Evolutionary conservation across 2,888 invertebrate genomes (phyloP), one percentile per base, ranked within the genome.

Genomic region (Cremastinae sp.): DNA sequence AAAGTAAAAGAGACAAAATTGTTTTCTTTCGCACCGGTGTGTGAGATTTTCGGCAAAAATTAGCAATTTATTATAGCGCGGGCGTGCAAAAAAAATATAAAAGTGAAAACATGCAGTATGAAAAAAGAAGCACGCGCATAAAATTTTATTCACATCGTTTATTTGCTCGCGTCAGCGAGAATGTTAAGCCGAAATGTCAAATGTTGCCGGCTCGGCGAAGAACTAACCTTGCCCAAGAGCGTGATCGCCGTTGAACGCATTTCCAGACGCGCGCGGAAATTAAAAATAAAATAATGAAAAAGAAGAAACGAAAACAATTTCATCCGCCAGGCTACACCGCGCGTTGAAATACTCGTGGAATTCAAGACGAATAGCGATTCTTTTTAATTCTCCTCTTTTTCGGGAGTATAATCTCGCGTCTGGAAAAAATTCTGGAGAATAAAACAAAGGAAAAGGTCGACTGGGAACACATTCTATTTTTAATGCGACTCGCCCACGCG

Each of bases 141-240:
- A n/a, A n/a, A n/a, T n/a, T n/a, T n/a, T n/a, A n/a, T n/a, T n/a
- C n/a, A n/a, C n/a, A n/a, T n/a, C n/a, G n/a, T n/a, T n/a, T n/a
- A n/a, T n/a, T n/a, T n/a, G n/a, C n/a, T 41, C 56, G 56, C 7
- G 54, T 9, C 36, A 5, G 28, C 28, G 28, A 28, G 28, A 28
- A 28, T 5, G 28, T 28, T 5, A 28, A 2, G 28, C 2, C 28
- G 28, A 28, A 28, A 28, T 28, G 34, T 41, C 34, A 16, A 34
- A 16, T 14, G 18, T 58, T 47, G 12, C 10, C 20, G 10, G 34
- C 53, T 61, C 34, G 34, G 43, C 51, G 58, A 51, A 58, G 64
- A 72, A 65, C 65, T 73, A 73, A 65, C 72, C 65, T 73, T 53
- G 53, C 72, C 18, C 59, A 73, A 72, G 64, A 28, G 2, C 64